Evolutionary conservation across 2,888 invertebrate genomes (phyloP), one percentile per base, ranked within the genome.

Genomic region (Drosophila pseudotakahashii): DNA sequence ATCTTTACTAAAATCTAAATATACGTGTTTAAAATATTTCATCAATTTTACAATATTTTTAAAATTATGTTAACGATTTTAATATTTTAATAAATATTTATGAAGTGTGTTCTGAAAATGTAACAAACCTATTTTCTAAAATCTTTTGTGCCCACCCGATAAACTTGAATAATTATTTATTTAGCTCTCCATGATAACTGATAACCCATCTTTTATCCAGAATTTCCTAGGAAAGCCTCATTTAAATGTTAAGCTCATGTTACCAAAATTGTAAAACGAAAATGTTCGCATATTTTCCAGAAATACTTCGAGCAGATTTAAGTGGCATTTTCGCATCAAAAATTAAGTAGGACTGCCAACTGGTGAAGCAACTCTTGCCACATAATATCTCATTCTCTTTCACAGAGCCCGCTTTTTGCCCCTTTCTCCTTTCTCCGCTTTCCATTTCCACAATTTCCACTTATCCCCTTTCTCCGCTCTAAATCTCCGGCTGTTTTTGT

Each of bases 311-410:
- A 32, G 30, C 55, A 14, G 23, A 36, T 13, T 42, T n/a, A 26
- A 57, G 42, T 26, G 48, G 62, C 41, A 48, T 62, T 62, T 61
- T 62, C 62, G 32, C 62, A 63, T 61, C 62, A 63, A 41, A 62
- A 61, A 63, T 62, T 62, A 63, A 63, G 62, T 34, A 23, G 16
- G 26, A 66, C 53, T 54, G 44, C 14, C 52, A 53, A 66, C 64
- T 66, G 23, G 16, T 66, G 39, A 45, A 47, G 67, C 66, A 44
- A 66, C 66, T 67, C 66, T 66, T 66, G 66, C 67, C 66, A 67
- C 66, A 67, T 66, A 67, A 66, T 66, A 66, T 45, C 54, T 66
- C 67, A 66, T 66, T 67, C 66, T 67, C 32, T 66, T 54, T 66
- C 36, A 36, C 14, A 36, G 41, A n/a, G 13, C 23, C 23, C 23